phyloP scores from a whole-genome alignment of 1,140 invertebrate species.

The Drosophila saltans region DNA sequence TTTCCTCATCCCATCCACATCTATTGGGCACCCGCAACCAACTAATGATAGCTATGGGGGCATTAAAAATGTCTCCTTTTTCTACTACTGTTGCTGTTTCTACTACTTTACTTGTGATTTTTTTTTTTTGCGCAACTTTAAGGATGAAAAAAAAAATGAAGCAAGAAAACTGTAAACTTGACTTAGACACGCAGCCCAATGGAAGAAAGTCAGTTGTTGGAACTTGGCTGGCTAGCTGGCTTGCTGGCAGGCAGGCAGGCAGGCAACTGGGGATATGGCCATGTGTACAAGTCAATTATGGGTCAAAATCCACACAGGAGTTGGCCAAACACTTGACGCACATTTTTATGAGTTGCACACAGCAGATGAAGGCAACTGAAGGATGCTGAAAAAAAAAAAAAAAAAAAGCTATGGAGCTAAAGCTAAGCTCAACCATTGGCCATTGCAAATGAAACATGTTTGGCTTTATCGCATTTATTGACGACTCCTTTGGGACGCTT shows the following conservation, averaged over 20 bases:
- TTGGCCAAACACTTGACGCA: constrained; percentile 66
- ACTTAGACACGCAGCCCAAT: constrained; percentile 59
- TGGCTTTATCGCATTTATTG: constrained; percentile 81
- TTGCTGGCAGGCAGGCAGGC: too few relatives aligned
- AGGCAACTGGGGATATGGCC: constrained; percentile 64
- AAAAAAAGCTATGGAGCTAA: constrained; percentile 7
- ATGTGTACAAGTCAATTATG: constrained; percentile 80
- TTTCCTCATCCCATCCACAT: background rate
- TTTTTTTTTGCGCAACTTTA: constrained; percentile 35
- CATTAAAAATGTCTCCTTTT: constrained; percentile 72
- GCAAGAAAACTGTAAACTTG: constrained; percentile 46
- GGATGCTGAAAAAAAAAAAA: constrained; percentile 23
- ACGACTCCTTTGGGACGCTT: constrained; percentile 76
- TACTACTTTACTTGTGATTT: constrained; percentile 36
- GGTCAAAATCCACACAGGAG: constrained; percentile 79
- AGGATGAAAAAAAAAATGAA: constrained; percentile 14
- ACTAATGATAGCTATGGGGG: constrained; percentile 78
- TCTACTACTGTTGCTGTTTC: background rate
- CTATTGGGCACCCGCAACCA: constrained; percentile 2
- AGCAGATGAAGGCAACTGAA: constrained; percentile 16
- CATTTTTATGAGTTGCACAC: constrained; percentile 66
- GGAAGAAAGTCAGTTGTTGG: constrained; percentile 3
- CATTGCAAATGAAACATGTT: constrained; percentile 79
- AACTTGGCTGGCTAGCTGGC: constrained; percentile 3
- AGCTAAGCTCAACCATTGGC: constrained; percentile 50